These are phyloP conservation scores for Protonemura montana DNA, from an alignment of 2,888 invertebrate genomes.

Conservation along the genomic window DNA sequence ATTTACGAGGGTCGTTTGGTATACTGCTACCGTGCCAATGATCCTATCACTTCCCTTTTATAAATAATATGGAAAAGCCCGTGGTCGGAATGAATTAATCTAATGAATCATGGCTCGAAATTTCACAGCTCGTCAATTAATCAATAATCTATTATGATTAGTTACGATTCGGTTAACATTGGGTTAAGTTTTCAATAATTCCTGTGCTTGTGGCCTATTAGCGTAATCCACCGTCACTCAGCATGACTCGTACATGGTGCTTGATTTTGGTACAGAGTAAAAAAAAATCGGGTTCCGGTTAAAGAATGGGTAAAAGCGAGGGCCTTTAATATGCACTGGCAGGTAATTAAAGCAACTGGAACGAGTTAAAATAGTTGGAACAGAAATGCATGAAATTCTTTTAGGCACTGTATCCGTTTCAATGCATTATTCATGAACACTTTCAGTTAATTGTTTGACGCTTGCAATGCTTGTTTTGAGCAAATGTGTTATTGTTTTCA, in stretches of 20 bases:
- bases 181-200: background rate
- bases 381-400: background rate
- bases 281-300: background rate
- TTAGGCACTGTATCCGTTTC: background rate
- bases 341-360: too few species aligned
- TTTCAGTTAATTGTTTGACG: background rate
- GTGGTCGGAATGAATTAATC: background rate
- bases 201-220: background rate
- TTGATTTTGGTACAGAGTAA: background rate
- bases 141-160: slow-evolving; percentile 12
- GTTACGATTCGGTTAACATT: background rate
- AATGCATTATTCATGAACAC: background rate
- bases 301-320: background rate
- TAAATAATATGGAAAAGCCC: slow-evolving; percentile 12
- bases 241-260: background rate
- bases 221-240: background rate
- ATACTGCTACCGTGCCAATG: background rate
- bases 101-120: background rate
- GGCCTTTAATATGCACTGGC: background rate
- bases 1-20: background rate
- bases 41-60: background rate
- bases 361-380: too few species aligned
- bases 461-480: background rate
- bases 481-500: too few species aligned
- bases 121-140: slow-evolving; percentile 7